A percentile compares a stretch with the other conserved stretches of the same genome.
Conservation (phyloP, 1,140 invertebrate genomes). For the Caenorhabditis tropicalis region DNA sequence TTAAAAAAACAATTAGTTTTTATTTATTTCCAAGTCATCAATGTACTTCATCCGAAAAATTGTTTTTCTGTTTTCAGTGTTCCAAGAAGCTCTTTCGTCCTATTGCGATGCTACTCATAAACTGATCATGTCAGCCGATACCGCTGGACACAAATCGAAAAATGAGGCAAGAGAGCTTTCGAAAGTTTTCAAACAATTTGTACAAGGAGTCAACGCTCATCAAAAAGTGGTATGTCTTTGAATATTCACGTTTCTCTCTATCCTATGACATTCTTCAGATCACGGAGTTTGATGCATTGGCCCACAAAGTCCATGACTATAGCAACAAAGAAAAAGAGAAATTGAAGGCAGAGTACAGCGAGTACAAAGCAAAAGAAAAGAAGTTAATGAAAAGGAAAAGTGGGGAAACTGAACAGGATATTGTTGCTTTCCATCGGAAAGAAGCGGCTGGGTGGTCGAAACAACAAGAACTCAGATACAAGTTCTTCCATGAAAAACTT, state of each 20-base stretch:
- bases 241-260: background rate
- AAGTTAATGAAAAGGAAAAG: background rate
- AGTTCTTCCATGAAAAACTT: constrained; percentile 44
- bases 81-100: background rate
- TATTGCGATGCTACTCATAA: constrained; percentile 39
- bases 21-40: no score
- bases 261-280: background rate
- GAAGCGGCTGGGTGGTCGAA: background rate
- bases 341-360: constrained; percentile 1
- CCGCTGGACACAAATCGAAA: constrained; percentile 27
- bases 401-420: constrained; percentile 11
- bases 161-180: constrained; percentile 23
- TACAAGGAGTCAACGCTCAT: constrained; percentile 18
- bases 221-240: constrained; percentile 34
- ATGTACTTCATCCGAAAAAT: background rate
- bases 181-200: constrained; percentile 30
- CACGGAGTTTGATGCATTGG: constrained; percentile 36
- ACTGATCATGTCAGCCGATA: constrained; percentile 1
- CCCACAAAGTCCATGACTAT: constrained; percentile 16
- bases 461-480: constrained; percentile 48
- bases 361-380: constrained; percentile 32
- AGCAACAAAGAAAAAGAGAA: constrained; percentile 46
- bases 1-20: no score
- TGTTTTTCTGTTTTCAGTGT: constrained; percentile 3
- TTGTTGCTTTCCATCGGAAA: constrained; percentile 8